Base-by-base conservation (phyloP, 2,888 invertebrate species). In the Miltochrista miniata region DNA sequence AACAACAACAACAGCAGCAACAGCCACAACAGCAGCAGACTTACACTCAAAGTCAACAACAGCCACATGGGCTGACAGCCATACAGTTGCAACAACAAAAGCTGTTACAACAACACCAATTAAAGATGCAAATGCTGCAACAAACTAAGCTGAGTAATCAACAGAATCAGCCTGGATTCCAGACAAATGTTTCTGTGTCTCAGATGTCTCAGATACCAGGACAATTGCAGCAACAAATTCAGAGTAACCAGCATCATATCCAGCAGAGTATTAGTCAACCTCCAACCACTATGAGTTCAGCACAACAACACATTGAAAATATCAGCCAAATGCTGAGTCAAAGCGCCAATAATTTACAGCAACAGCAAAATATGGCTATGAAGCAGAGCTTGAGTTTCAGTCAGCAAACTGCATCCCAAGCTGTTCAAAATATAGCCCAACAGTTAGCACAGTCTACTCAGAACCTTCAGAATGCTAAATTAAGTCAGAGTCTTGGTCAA, bases 301-400 rank as follows among this genome's bases (percentile, higher is more conserved):
- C 94, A 13, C 90, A 90, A 61, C 94, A 94, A 61, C 92, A 94
- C 61, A 94, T 94, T 74, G 94, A 94, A 64, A 89, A 93, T 40
- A 94, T 93, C 14, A 92, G 92, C 38, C 94, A 94, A 64, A 90
- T 91, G 90, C 68, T 91, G 31, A 91, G 91, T 64, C 91, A 91
- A 51, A 90, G 90, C 72, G 90, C 90, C 11, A 90, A 90, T 58
- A 90, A 89, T 51, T 68, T 92, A 39, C 90, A 90, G 57, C 92
- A 85, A 46, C 92, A 91, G 51, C 90, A 91, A 48, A 90, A 85
- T 49, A 70, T 90, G 73, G 84, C 85, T 2, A 87, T 90, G 85
- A 92, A 92, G 56, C 90, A 89, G 59, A 81, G 79, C 38, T 68
- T 91, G 48, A 89, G 83, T 30, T 64, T 90, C 3, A 91, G 89